Base-by-base conservation (phyloP, 1,140 invertebrate species). In the Drosophila virilis region DNA sequence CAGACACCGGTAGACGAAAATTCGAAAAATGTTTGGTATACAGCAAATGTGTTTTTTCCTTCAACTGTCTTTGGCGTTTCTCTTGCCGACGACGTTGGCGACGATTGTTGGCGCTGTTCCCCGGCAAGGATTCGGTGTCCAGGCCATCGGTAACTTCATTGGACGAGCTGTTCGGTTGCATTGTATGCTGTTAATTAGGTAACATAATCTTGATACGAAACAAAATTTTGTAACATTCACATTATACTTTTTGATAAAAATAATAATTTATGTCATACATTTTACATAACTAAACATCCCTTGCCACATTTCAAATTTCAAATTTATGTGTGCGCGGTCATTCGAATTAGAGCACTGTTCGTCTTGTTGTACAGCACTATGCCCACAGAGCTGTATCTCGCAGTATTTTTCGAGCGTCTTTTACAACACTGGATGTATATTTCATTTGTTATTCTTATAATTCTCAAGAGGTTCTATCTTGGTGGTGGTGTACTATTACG, bases 1-100 rank as follows among this genome's bases (percentile, higher is more conserved):
- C 71, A 1, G 50, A 37, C 1, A 73, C 59, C 2, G 80, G 80
- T 12, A 84, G n/a, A 0, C 77, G 72, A 48, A 37, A 79, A 17
- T 84, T 83, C 0, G 77, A 80, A 15, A 66, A 83, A n/a, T 70
- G 68, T 15, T 58, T 60, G 7, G 67, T 60, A 38, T 60, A 65
- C 22, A 65, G 2, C 10, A 51, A 7, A 35, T 52, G 32, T 12
- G 35, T 46, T 12, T 33, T 13, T 4, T 65, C 42, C 13, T 59
- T 22, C n/a, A 59, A 15, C 4, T 61, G 75, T 38, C 71, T 61
- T 15, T 62, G 61, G 0, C 66, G 66, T 38, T 43, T 73, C 38
- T 73, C 65, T 37, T 59, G 65, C 1, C 65, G 80, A 2, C 61
- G 69, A 28, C 37, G 50, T 6, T 42, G 22, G 0, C 42, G 8